phyloP scores from a whole-genome alignment of 2,888 invertebrate species.

The Gymnosoma rotundatum region DNA sequence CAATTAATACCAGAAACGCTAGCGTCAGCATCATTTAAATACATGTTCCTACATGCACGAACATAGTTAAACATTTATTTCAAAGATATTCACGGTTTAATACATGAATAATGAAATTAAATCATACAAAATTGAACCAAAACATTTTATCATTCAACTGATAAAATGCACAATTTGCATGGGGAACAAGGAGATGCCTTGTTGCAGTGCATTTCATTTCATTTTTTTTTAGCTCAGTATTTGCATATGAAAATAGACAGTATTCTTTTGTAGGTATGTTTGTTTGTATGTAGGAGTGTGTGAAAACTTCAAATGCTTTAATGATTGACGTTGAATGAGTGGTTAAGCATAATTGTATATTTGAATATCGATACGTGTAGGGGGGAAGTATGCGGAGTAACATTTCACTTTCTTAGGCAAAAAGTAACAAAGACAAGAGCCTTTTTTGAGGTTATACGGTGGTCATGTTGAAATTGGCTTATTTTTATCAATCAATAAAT shows the following conservation, averaged over 20 bases:
- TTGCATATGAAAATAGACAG: slow-evolving; percentile 47
- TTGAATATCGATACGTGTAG: slow-evolving; percentile 28
- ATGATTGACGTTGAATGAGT: slow-evolving; percentile 59
- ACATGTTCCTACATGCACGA: slow-evolving; percentile 5
- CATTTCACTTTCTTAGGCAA: background rate
- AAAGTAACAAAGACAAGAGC: background rate
- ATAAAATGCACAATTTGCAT: slow-evolving; percentile 44
- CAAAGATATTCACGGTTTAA: background rate
- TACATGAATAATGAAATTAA: slow-evolving; percentile 27
- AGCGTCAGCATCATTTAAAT: slow-evolving; percentile 19
- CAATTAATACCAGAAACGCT: slow-evolving; percentile 11
- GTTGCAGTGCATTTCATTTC: slow-evolving; percentile 43
- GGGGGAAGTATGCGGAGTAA: slow-evolving; percentile 29
- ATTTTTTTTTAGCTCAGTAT: background rate
- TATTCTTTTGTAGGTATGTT: background rate
- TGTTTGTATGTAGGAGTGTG: slow-evolving; percentile 5
- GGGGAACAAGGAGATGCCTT: slow-evolving; percentile 41
- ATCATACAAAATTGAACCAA: slow-evolving; percentile 15
- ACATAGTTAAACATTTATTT: background rate
- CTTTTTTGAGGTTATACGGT: background rate
- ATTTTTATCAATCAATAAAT: no score
- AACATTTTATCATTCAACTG: slow-evolving; percentile 45
- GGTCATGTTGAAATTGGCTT: no score
- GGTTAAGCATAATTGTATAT: slow-evolving; percentile 47
- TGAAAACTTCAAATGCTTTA: slow-evolving; percentile 56